A percentile compares a stretch with the other conserved stretches of the same genome.
These are phyloP conservation scores for Tichodroma muraria DNA, from an alignment of 2,113 vertebrate species.

Conservation along the genomic window DNA sequence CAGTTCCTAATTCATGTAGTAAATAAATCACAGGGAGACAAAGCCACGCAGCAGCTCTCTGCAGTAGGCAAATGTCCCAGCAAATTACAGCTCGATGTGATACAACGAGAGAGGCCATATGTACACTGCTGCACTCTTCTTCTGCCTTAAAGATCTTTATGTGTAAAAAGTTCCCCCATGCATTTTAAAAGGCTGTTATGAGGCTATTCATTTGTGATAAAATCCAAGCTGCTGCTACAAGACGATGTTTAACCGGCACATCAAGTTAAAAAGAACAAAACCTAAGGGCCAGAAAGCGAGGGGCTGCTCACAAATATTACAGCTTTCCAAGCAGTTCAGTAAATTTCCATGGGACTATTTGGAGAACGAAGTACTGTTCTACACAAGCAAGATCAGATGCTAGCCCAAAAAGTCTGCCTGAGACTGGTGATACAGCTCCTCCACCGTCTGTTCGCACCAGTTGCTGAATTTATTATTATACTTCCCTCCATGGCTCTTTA, in stretches of 20 bases:
- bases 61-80: not conserved
- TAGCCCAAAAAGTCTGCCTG: not conserved
- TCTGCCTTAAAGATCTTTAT: conserved; percentile 10
- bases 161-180: conserved; percentile 3
- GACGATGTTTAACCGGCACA: not conserved
- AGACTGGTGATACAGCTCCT: not conserved
- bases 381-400: not conserved
- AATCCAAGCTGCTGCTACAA: not conserved
- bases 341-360: conserved; percentile 1
- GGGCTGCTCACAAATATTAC: not conserved
- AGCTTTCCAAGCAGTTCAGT: not conserved
- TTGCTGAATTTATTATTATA: not conserved
- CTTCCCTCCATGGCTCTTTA: not conserved
- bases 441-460: not conserved
- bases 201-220: conserved; percentile 19
- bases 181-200: conserved; percentile 25
- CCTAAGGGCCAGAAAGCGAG: not conserved
- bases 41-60: not conserved
- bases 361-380: not conserved
- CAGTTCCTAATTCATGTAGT: not conserved
- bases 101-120: not conserved
- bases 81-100: not conserved
- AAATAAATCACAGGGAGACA: not conserved
- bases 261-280: conserved; percentile 9
- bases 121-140: not conserved